Base-by-base conservation (phyloP, 2,888 invertebrate species). In the Amiota minor region DNA sequence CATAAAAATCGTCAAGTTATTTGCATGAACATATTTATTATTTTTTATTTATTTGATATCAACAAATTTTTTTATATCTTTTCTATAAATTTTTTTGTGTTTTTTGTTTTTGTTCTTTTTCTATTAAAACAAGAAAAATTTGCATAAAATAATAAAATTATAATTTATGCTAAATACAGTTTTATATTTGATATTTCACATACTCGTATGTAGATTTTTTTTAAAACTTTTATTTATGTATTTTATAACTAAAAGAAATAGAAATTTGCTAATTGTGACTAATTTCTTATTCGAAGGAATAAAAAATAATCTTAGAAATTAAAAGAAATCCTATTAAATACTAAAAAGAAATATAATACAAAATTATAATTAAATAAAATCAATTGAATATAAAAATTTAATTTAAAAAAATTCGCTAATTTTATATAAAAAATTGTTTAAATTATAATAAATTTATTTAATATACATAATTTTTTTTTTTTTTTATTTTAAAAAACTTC, bases 211-310 rank as follows among this genome's bases (percentile, higher is more conserved):
- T 73, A 77, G 70, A 78, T 76, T 74, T 74, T 72, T 76, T 77
- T 78, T 67, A 62, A 6, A 35, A 49, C 18, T 64, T 62, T 49
- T 55, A 12, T 76, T 71, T 56, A 70, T 53, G n/a, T n/a, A n/a
- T n/a, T n/a, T n/a, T n/a, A 70, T 64, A 45, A 62, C 46, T 64
- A 45, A 65, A 49, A 62, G 47, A 47, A n/a, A 56, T 73, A 78
- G 77, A 79, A 82, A 86, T 86, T 86, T 82, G 86, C 87, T 87
- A 86, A 85, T 86, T 86, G 83, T 83, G 86, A 86, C 86, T 86
- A 87, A 86, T 78, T 81, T 77, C 79, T 81, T 35, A 20, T 20
- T 59, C 18, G 20, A 53, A 14, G 53, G 16, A 20, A 20, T 20
- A 18, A 74, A 56, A 71, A 59, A 67, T 47, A 35, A 55, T 23